Base-by-base conservation (phyloP, 1,140 invertebrate genomes). In the Danaus melanippus region DNA sequence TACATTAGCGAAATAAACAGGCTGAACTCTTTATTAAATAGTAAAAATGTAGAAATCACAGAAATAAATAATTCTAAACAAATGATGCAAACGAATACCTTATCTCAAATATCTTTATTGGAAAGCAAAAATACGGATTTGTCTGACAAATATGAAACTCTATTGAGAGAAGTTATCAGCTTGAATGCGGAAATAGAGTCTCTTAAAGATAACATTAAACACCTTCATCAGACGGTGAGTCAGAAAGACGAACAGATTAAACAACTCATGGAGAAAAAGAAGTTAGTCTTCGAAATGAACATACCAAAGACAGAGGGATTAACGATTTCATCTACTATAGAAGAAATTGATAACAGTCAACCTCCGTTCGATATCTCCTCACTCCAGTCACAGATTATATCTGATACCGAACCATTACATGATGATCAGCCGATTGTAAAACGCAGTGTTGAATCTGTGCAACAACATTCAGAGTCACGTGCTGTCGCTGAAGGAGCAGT, bases 231-330 rank as follows among this genome's bases (percentile, higher is more conserved):
- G 8, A 11, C 61, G 12, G 6, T 82, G 8, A 32, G 21, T 12
- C 70, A 82, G 52, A 83, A 78, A 64, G 79, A 85, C 55, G 72
- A 82, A 46, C 67, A 80, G 62, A 73, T 87, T n/a, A 78, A 81
- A 62, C 74, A 82, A 42, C 64, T 86, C 15, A 72, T 64, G 39
- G 81, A 84, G 49, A 81, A 74, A 41, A 79, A 79, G 46, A 79
- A 74, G 59, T 58, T 86, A 15, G 64, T 74, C 42, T 84, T 86
- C 60, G 80, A 86, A 76, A 86, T 86, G 77, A 84, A 71, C 57
- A 84, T 86, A 62, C 84, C 84, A 10, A 86, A 84, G 76, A 86
- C 84, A 41, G 84, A 86, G 66, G 84, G 84, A 9, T 69, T 86
- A 73, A 66, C 80, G 32, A 86, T 86, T 59, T 84, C 84, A 11